Evolutionary conservation across 1,140 invertebrate species (phyloP).

Genomic region (Drosophila littoralis): DNA sequence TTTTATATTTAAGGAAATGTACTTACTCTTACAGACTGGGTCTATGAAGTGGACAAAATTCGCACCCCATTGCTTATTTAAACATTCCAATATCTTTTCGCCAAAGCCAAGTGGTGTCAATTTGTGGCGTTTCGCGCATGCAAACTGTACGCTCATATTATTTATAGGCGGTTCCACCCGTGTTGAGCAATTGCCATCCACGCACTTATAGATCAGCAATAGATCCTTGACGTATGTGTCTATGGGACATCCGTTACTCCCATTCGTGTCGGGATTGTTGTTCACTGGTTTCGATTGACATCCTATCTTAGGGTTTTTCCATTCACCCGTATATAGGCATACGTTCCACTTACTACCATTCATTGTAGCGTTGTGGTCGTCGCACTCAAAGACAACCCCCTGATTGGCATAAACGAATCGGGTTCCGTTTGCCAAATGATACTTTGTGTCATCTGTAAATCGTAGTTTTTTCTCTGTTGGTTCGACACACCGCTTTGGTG

Average conservation of each 20-base stretch:
- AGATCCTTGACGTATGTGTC: background rate
- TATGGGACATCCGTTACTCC: slow-evolving; percentile 24
- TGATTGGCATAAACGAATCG: slow-evolving; percentile 32
- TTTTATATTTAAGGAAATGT: background rate
- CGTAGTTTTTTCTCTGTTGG: background rate
- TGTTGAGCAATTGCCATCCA: accelerated
- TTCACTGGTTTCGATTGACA: background rate
- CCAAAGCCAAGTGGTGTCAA: background rate
- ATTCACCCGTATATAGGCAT: slow-evolving; percentile 11
- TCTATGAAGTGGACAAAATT: background rate
- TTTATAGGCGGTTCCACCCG: slow-evolving; percentile 1
- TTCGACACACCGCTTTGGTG: slow-evolving; percentile 4
- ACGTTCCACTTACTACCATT: slow-evolving; percentile 10
- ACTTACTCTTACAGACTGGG: slow-evolving; percentile 25
- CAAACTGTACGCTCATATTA: background rate
- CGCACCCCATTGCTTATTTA: background rate
- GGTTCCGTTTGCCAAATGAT: background rate
- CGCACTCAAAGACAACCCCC: slow-evolving; percentile 9
- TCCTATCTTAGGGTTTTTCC: background rate
- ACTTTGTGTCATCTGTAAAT: background rate
- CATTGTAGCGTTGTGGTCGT: accelerated
- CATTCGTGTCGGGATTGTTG: slow-evolving; percentile 25
- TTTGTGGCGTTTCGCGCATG: background rate
- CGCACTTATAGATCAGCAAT: background rate
- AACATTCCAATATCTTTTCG: background rate